Conservation (phyloP, 2,888 invertebrate species). For the Drosophila paracracens region DNA sequence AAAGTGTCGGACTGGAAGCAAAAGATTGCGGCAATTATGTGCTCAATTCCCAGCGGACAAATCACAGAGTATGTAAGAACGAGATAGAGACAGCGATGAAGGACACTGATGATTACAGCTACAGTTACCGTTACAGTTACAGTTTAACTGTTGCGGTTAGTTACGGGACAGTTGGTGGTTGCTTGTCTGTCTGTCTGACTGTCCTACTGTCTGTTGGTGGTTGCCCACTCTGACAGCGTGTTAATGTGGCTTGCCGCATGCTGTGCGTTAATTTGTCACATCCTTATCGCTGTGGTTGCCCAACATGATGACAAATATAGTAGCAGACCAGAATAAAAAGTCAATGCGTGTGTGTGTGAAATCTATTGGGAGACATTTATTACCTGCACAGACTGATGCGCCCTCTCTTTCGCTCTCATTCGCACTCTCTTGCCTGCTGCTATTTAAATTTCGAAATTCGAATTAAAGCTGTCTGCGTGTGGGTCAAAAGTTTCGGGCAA, state of each 20-base stretch:
- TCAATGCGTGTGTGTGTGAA: conserved; percentile 34
- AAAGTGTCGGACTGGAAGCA: conserved; percentile 11
- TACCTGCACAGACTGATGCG: conserved; percentile 56
- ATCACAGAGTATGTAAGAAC: conserved; percentile 52
- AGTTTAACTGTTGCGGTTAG: conserved; percentile 61
- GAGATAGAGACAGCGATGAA: conserved; percentile 33
- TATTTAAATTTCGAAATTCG: conserved; percentile 64
- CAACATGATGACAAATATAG: conserved; percentile 67
- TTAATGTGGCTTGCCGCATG: conserved; percentile 46
- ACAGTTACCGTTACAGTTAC: conserved; percentile 25
- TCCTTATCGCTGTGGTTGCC: conserved; percentile 54
- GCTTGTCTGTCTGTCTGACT: not conserved
- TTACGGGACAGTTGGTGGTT: conserved; percentile 57
- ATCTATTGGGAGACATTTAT: conserved; percentile 84
- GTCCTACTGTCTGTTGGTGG: conserved; percentile 4
- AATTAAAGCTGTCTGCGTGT: conserved; percentile 59
- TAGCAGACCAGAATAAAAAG: conserved; percentile 12
- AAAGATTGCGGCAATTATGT: conserved; percentile 69
- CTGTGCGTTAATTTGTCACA: conserved; percentile 73
- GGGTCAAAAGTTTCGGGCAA: conserved; percentile 53
- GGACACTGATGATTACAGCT: conserved; percentile 43
- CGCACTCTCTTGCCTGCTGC: conserved; percentile 1
- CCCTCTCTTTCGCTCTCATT: not conserved
- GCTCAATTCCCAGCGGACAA: conserved; percentile 70
- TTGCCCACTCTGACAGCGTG: conserved; percentile 47